phyloP scores from a whole-genome alignment of 2,888 invertebrate genomes.

The Abscondita cerata region DNA sequence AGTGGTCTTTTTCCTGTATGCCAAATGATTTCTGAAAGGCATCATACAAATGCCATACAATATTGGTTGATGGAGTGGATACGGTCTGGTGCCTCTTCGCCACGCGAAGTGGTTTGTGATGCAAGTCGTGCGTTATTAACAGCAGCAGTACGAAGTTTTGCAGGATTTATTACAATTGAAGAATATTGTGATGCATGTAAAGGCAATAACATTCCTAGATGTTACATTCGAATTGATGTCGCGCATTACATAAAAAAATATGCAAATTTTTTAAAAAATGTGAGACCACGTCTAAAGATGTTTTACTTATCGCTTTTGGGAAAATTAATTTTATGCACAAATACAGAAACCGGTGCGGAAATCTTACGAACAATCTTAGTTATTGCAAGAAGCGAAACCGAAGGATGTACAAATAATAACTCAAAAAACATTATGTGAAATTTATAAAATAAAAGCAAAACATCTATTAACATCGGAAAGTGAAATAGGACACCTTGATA shows the following conservation, averaged over 20 bases:
- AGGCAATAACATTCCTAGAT: not conserved
- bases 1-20: too few relatives aligned
- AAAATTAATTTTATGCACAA: not conserved
- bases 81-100: not conserved
- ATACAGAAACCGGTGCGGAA: not conserved
- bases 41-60: not conserved
- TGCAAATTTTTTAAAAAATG: not conserved
- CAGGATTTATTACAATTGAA: not conserved
- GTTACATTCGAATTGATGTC: slow-evolving; percentile 4
- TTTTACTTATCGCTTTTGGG: slow-evolving; percentile 4
- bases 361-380: slow-evolving; percentile 4
- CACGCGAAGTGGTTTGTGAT: not conserved
- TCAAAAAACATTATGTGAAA: slow-evolving; percentile 3
- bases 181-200: too few relatives aligned
- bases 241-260: not conserved
- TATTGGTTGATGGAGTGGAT: not conserved
- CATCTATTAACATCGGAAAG: not conserved
- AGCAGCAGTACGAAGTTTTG: not conserved
- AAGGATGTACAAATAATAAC: not conserved
- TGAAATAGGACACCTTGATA: too few relatives aligned
- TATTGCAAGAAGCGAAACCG: not conserved
- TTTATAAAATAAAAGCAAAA: not conserved
- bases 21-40: not conserved
- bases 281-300: not conserved
- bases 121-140: not conserved